Percentiles rank a stretch among this genome's conserved stretches.
These are phyloP conservation scores for Drosophila subobscura DNA, from an alignment of 1,140 invertebrate genomes.

Conservation along the genomic window DNA sequence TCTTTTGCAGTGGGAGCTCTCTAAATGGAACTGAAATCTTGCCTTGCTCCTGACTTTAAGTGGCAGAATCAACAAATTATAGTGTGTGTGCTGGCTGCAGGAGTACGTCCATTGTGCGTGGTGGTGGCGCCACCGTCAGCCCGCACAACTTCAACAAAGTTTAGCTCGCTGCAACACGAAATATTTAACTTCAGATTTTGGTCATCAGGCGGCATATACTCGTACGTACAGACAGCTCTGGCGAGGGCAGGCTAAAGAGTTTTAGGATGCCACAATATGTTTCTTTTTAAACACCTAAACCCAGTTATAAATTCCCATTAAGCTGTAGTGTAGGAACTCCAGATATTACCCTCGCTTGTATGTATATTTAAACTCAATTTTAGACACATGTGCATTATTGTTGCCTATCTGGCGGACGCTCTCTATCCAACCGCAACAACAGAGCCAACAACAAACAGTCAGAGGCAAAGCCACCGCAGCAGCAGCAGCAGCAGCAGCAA, in stretches of 20 bases:
- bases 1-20: slow-evolving; percentile 9
- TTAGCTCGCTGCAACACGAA: slow-evolving; percentile 58
- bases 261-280: too few species aligned
- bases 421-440: slow-evolving; percentile 78
- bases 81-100: slow-evolving; percentile 26
- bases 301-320: too few species aligned
- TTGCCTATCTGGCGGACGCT: slow-evolving; percentile 76
- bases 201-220: slow-evolving; percentile 33
- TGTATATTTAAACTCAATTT: slow-evolving; percentile 81
- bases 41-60: slow-evolving; percentile 46
- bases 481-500: slow-evolving; percentile 39
- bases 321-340: too few species aligned
- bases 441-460: slow-evolving; percentile 72
- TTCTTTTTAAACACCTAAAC: too few species aligned
- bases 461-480: slow-evolving; percentile 73
- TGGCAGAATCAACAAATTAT: slow-evolving; percentile 79
- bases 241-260: too few species aligned
- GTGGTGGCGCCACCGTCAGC: slow-evolving; percentile 23
- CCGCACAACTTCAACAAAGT: slow-evolving; percentile 58
- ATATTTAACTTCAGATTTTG: slow-evolving; percentile 79
- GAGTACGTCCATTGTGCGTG: slow-evolving; percentile 35
- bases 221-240: slow-evolving; percentile 18
- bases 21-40: slow-evolving; percentile 14
- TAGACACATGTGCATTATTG: slow-evolving; percentile 81
- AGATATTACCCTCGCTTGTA: slow-evolving; percentile 17